Percentiles rank a stretch among this genome's conserved stretches.
Conservation (phyloP, 1,140 invertebrate species). For the Anastrepha obliqua region DNA sequence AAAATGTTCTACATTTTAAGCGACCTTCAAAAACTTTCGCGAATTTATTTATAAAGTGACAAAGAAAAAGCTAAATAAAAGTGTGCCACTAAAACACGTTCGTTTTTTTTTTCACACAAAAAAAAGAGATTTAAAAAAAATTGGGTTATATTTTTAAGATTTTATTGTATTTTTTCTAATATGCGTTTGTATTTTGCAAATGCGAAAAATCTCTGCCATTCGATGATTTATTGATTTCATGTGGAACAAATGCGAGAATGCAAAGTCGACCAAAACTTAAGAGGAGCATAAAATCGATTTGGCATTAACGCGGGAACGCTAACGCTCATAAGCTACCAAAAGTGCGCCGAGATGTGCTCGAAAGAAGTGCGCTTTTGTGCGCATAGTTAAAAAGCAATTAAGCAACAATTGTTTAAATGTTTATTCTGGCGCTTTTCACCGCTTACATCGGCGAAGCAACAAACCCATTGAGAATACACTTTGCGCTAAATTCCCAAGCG, state of each 20-base stretch:
- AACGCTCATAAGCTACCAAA: background rate
- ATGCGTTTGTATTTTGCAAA: background rate
- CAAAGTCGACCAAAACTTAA: conserved; percentile 9
- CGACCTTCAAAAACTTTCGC: conserved; percentile 38
- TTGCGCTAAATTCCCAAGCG: conserved; percentile 5
- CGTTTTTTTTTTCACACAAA: background rate
- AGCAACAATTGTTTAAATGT: conserved; percentile 23
- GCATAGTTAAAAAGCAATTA: conserved; percentile 54
- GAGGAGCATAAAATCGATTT: conserved; percentile 56
- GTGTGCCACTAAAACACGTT: background rate
- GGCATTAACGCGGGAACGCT: background rate
- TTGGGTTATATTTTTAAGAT: background rate
- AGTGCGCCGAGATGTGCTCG: background rate
- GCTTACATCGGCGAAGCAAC: background rate
- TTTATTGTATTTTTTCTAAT: background rate
- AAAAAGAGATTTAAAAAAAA: background rate
- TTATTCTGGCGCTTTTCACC: background rate
- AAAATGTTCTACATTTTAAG: conserved; percentile 1
- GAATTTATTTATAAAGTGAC: background rate
- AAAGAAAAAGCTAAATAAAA: background rate
- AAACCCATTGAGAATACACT: background rate
- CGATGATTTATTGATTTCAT: conserved; percentile 42
- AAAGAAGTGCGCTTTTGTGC: background rate
- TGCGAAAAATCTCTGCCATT: background rate
- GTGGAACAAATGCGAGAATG: conserved; percentile 30